Evolutionary conservation across 2,113 vertebrate genomes (phyloP), one percentile per base, ranked within the genome.

Genomic region (Corythornis cristatus): DNA sequence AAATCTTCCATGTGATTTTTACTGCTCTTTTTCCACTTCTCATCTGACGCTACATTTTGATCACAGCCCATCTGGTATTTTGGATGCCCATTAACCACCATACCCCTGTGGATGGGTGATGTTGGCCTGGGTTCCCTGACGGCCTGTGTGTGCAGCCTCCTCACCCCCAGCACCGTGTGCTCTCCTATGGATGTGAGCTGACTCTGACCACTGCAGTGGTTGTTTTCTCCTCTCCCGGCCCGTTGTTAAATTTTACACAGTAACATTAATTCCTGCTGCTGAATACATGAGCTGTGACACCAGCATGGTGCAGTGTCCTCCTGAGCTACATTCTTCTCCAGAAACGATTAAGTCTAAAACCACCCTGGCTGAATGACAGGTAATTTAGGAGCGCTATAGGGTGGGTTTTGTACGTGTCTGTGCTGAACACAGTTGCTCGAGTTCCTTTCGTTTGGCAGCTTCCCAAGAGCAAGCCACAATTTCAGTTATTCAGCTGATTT

Each of bases 361-460:
- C 91, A 57, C 65, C 74, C 91, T 76, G 67, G 88, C 76, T 97
- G 96, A 96, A 81, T 94, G 96, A 93, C 95, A 97, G 92, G 91
- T 95, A 96, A 97, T 97, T 97, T 92, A 83, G 85, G 88, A 95
- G 82, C 61, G 2, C 89, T 86, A 68, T 85, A 89, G 93, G 92
- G 79, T 85, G 84, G 68, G 77, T 58, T 93, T 90, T 84, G 65
- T 92, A 42, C 54, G 50, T 64, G 75, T 74, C 93, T 89, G 8
- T 46, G 66, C 77, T 65, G 62, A 95, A 77, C 19, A 16, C 29
- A 53, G 75, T 33, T 73, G 85, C 91, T 50, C 43, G 82, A 89
- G 65, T 12, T 95, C 58, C 90, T 54, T 83, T 79, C 6, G 1
- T 11, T 67, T 89, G 95, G 93, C 89, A 74, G 83, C 71, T 73